These are phyloP conservation scores for Tyria jacobaeae DNA, from an alignment of 2,888 invertebrate species.

Conservation along the genomic window DNA sequence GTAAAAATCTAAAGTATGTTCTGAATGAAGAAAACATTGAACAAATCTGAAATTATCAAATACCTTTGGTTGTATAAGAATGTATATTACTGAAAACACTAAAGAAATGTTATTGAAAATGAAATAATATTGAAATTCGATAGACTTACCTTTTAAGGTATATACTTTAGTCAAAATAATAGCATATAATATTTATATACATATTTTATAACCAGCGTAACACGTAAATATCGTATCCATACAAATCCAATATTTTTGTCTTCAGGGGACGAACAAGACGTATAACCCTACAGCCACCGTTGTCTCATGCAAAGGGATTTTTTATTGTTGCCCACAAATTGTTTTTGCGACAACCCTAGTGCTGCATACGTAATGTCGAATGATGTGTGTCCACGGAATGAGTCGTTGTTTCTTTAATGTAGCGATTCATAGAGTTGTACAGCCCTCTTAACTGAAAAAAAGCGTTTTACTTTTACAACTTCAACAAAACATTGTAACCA, in stretches of 20 bases:
- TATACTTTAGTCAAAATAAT: too few species aligned
- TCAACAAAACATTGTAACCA: neutral
- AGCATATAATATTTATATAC: too few species aligned
- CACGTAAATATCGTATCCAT: constrained; percentile 55
- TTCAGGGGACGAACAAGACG: constrained; percentile 80
- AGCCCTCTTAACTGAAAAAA: constrained; percentile 7
- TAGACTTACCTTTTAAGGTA: too few species aligned
- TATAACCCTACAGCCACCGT: constrained; percentile 77
- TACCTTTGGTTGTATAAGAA: too few species aligned
- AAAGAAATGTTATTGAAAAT: too few species aligned
- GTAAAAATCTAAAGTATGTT: too few species aligned
- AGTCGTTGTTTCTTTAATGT: constrained; percentile 42
- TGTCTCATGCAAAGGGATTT: constrained; percentile 84
- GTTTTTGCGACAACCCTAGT: constrained; percentile 72
- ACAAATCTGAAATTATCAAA: too few species aligned
- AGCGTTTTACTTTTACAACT: neutral
- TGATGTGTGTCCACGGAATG: constrained; percentile 37
- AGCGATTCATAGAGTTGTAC: constrained; percentile 14
- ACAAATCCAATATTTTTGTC: constrained; percentile 55
- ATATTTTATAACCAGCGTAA: too few species aligned
- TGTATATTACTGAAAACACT: too few species aligned
- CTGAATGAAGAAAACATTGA: too few species aligned
- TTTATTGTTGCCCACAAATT: constrained; percentile 85
- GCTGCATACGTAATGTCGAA: constrained; percentile 77
- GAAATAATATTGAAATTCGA: too few species aligned